These are phyloP conservation scores for Carlito syrichta DNA, from an alignment of 2,113 vertebrate species.

Conservation along the genomic window DNA sequence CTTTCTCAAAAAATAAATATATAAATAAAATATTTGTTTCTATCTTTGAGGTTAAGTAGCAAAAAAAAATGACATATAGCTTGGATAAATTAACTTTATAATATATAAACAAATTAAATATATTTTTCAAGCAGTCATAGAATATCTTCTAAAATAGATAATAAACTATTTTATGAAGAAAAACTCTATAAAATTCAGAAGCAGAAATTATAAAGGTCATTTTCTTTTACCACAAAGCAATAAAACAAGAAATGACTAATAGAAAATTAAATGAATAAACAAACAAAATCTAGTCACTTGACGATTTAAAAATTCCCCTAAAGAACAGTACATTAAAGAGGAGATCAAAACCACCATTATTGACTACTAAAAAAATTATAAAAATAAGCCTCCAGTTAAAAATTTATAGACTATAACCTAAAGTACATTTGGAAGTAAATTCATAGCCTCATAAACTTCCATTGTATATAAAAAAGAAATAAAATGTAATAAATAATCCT, in stretches of 20 bases:
- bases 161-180: constrained; percentile 4
- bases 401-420: neutral
- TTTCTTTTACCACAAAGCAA: constrained; percentile 5
- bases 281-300: neutral
- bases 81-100: neutral
- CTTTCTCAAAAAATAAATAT: no score
- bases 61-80: neutral
- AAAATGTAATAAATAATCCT: neutral
- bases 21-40: constrained; percentile 37
- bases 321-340: neutral
- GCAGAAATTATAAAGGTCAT: neutral
- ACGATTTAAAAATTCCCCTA: neutral
- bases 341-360: neutral
- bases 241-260: constrained; percentile 22
- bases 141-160: neutral
- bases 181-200: neutral
- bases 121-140: neutral
- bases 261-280: constrained; percentile 13
- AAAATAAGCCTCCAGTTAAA: neutral
- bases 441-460: neutral
- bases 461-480: neutral
- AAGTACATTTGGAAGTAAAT: neutral
- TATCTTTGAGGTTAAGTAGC: neutral
- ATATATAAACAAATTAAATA: constrained; percentile 3
- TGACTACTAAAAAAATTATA: neutral